Evolutionary conservation across 2,888 invertebrate species (phyloP).

Genomic region (Acronicta leporina): DNA sequence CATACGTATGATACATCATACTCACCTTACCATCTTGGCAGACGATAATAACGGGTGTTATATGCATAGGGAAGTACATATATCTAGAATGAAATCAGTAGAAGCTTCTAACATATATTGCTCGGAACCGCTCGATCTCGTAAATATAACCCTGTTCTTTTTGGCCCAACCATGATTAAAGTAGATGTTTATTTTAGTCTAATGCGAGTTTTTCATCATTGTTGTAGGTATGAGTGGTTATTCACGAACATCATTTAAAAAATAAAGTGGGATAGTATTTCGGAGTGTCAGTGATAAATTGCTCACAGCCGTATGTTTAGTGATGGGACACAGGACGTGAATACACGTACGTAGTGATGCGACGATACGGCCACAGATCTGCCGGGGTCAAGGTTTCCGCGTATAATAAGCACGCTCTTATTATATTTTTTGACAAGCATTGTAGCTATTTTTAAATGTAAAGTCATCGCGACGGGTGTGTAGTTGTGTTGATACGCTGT

Average conservation of each 20-base stretch:
- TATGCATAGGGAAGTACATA: neutral
- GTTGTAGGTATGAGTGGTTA: constrained; percentile 15
- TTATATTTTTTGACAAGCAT: constrained; percentile 29
- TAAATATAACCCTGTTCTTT: constrained; percentile 7
- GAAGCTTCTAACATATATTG: neutral
- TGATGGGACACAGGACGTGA: constrained; percentile 12
- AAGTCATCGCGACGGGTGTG: constrained; percentile 29
- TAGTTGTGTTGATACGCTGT: constrained; percentile 34
- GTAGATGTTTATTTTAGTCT: constrained; percentile 41
- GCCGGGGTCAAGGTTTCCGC: constrained; percentile 25
- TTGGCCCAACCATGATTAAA: constrained; percentile 31
- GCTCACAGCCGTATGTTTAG: constrained; percentile 14
- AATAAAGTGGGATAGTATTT: constrained; percentile 23
- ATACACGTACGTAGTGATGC: constrained; percentile 16
- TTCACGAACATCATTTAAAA: constrained; percentile 15
- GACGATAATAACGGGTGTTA: constrained; percentile 5
- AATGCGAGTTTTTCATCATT: constrained; percentile 5
- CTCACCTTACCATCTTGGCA: constrained; percentile 2
- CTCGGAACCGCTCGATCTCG: constrained; percentile 3
- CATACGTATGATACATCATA: constrained; percentile 26
- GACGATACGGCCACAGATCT: constrained; percentile 16
- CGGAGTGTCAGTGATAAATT: constrained; percentile 21
- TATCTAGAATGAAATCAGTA: neutral
- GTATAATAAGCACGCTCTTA: constrained; percentile 10
- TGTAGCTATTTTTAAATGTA: constrained; percentile 31